Percentiles rank a stretch among this genome's conserved stretches.
Conservation (phyloP, 2,888 invertebrate species). For the Muschampia plurimacula region DNA sequence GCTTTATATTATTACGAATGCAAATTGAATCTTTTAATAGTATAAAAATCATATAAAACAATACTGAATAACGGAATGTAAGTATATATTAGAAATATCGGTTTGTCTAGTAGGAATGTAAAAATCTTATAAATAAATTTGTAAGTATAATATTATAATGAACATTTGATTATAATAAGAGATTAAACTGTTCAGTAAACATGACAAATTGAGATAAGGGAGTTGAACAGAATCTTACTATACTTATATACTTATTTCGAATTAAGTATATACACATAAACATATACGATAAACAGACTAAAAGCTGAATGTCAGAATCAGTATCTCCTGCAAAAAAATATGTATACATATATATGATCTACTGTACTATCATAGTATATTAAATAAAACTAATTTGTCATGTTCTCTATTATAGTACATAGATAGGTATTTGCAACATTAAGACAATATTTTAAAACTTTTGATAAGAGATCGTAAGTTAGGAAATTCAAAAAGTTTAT, state of each 20-base stretch:
- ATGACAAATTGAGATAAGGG: slow-evolving; percentile 13
- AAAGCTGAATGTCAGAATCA: slow-evolving; percentile 13
- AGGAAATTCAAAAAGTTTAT: slow-evolving; percentile 13
- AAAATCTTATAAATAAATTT: slow-evolving; percentile 28
- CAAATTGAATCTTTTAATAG: not conserved
- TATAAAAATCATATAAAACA: slow-evolving; percentile 15
- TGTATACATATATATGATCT: not conserved
- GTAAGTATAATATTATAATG: slow-evolving; percentile 7
- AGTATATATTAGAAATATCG: slow-evolving; percentile 24
- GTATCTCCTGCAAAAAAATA: not conserved
- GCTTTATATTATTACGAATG: not conserved
- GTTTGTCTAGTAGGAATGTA: slow-evolving; percentile 34
- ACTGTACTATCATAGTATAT: slow-evolving; percentile 11
- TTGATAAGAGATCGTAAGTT: slow-evolving; percentile 9
- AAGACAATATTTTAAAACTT: slow-evolving; percentile 9
- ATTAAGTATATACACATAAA: not conserved
- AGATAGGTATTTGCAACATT: slow-evolving; percentile 22
- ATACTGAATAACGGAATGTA: slow-evolving; percentile 37
- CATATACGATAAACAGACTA: slow-evolving; percentile 4
- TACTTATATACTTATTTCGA: not conserved
- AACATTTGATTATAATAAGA: slow-evolving; percentile 13
- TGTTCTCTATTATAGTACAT: slow-evolving; percentile 15
- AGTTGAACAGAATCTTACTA: not conserved
- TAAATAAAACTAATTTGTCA: not conserved
- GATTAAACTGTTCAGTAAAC: not conserved